Evolutionary conservation across 2,888 invertebrate genomes (phyloP).

Genomic region (Entomobrya proxima): DNA sequence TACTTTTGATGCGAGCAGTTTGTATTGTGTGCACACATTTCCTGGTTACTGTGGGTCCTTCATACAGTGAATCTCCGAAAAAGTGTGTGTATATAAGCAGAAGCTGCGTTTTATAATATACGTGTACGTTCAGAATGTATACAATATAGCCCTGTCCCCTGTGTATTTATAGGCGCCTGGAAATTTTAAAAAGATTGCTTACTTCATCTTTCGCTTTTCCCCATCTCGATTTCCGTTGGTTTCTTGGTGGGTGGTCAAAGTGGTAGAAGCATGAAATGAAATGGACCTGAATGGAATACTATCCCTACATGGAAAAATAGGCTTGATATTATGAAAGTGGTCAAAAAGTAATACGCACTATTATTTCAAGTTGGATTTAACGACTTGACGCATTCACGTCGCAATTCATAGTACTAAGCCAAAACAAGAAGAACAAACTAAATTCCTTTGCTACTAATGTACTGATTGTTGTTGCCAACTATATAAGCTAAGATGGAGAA

Average conservation of each 20-base stretch:
- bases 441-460: background rate
- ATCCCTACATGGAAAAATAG: conserved; percentile 34
- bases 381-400: conserved; percentile 25
- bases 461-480: no score
- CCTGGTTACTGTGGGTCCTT: no score
- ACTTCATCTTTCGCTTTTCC: conserved; percentile 27
- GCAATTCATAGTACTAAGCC: conserved; percentile 24
- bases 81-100: no score
- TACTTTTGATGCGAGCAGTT: no score
- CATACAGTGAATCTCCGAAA: no score
- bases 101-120: background rate
- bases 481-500: background rate
- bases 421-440: conserved; percentile 7
- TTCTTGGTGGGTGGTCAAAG: conserved; percentile 43
- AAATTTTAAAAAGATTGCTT: conserved; percentile 58
- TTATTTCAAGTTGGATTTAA: conserved; percentile 16
- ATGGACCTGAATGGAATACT: conserved; percentile 26
- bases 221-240: conserved; percentile 37
- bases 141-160: conserved; percentile 25
- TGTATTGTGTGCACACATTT: no score
- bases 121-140: background rate
- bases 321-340: conserved; percentile 53
- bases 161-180: conserved; percentile 31
- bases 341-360: conserved; percentile 10
- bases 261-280: conserved; percentile 1